These are phyloP conservation scores for Orcinus orca DNA, from an alignment of 2,113 vertebrate species.

Conservation along the genomic window DNA sequence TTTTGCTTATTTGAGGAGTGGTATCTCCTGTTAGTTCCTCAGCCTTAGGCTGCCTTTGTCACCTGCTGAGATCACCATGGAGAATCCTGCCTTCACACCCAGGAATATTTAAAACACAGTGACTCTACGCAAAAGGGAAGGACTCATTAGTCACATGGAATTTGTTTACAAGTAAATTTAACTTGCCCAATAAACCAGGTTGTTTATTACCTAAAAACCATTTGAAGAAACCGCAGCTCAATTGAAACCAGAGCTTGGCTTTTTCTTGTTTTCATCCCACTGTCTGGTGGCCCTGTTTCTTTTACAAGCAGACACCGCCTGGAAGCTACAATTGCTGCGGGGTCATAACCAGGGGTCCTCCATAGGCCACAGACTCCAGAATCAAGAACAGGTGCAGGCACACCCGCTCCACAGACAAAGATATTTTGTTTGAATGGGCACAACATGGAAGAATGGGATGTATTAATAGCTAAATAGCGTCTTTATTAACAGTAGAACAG, in stretches of 20 bases:
- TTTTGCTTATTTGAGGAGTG: background rate
- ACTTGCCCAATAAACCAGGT: background rate
- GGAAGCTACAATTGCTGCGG: background rate
- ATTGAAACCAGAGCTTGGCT: background rate
- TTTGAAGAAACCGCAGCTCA: background rate
- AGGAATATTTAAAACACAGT: background rate
- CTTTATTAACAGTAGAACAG: slow-evolving; percentile 85
- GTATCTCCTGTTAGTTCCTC: background rate
- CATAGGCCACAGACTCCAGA: slow-evolving; percentile 53
- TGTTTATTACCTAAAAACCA: background rate
- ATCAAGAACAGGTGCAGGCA: slow-evolving; percentile 80
- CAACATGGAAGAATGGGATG: slow-evolving; percentile 76
- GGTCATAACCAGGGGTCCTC: background rate
- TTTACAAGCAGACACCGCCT: background rate
- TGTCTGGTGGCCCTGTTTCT: background rate
- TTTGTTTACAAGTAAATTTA: slow-evolving; percentile 22
- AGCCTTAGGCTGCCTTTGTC: background rate
- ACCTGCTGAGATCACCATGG: background rate
- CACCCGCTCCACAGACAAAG: slow-evolving; percentile 71
- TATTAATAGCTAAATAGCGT: slow-evolving; percentile 83
- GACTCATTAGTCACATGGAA: background rate
- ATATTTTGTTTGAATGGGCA: slow-evolving; percentile 71
- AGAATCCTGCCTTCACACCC: background rate
- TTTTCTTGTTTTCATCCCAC: background rate
- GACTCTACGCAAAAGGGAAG: background rate